These are phyloP conservation scores for Geopemphigus sp. DNA, from an alignment of 1,140 invertebrate genomes.

Conservation along the genomic window DNA sequence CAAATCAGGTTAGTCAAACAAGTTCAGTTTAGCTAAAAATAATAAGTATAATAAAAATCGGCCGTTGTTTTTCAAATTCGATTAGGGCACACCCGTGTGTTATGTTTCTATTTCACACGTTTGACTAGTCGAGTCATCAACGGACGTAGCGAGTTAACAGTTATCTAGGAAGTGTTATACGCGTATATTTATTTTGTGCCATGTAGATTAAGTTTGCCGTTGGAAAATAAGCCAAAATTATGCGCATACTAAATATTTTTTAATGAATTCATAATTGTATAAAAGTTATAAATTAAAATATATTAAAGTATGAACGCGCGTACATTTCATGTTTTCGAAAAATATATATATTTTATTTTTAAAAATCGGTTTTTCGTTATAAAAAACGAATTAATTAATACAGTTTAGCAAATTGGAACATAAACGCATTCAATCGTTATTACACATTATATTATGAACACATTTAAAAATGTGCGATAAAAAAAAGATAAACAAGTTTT, in stretches of 20 bases:
- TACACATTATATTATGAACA: too few relatives aligned
- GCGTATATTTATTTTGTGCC: background rate
- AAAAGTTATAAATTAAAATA: conserved; percentile 26
- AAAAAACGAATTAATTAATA: too few relatives aligned
- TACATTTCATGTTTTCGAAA: conserved; percentile 6
- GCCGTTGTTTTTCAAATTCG: too few relatives aligned
- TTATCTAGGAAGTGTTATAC: background rate
- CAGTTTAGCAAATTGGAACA: too few relatives aligned
- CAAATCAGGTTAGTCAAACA: too few relatives aligned
- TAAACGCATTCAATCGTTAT: too few relatives aligned
- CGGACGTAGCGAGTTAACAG: background rate
- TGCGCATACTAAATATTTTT: conserved; percentile 7
- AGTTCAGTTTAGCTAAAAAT: too few relatives aligned
- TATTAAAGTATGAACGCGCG: background rate
- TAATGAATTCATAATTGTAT: conserved; percentile 24
- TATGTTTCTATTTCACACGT: background rate
- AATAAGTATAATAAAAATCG: too few relatives aligned
- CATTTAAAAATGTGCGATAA: too few relatives aligned
- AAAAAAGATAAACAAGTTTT: too few relatives aligned
- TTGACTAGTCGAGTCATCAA: background rate
- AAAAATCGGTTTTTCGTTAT: too few relatives aligned
- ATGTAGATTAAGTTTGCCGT: background rate
- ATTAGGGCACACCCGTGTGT: background rate
- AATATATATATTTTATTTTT: too few relatives aligned
- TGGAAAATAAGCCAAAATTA: conserved; percentile 2